Evolutionary conservation across 2,888 invertebrate genomes (phyloP), one percentile per base, ranked within the genome.

Genomic region (Flexamia atlantica): DNA sequence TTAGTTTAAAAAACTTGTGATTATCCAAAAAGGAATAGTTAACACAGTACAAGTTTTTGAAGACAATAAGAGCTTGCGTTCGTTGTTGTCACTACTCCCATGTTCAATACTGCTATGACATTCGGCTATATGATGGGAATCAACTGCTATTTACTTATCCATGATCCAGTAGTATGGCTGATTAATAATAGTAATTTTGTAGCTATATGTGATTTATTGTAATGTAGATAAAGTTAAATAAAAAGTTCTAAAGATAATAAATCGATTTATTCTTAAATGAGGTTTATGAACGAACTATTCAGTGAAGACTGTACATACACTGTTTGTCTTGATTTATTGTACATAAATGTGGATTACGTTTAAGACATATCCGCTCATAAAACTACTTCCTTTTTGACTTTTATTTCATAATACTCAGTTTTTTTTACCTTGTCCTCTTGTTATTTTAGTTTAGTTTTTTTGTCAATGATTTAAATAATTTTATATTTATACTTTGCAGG

Each of bases 271-370:
- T 64, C 28, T 64, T 64, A 64, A 12, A 64, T 64, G 64, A 64
- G 64, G 64, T 64, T 64, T 4, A 64, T 64, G 64, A 25, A 64
- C 30, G 3, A 64, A 64, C 64, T 64, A 64, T 17, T 28, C 64
- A 28, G 64, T 64, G 64, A 64, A 64, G 28, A 64, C 9, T 64
- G 64, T 64, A 64, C 5, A 64, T 64, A 64, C 28, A 28, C 64
- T 53, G 64, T 25, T 64, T 64, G 64, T 64, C 28, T 64, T 12
- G 64, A 28, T 64, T 64, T 28, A 64, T 64, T 64, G 64, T 64
- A 64, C 12, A 64, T 64, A 64, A 64, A 12, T 9, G 30, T 64
- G 64, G 28, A 28, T 64, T 64, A 30, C 30, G 64, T 64, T 64
- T 64, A 64, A 28, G 28, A 30, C 64, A 64, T 64, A 64, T 28